Evolutionary conservation across 2,113 vertebrate genomes (phyloP).

Genomic region (Xiphophorus hellerii): DNA sequence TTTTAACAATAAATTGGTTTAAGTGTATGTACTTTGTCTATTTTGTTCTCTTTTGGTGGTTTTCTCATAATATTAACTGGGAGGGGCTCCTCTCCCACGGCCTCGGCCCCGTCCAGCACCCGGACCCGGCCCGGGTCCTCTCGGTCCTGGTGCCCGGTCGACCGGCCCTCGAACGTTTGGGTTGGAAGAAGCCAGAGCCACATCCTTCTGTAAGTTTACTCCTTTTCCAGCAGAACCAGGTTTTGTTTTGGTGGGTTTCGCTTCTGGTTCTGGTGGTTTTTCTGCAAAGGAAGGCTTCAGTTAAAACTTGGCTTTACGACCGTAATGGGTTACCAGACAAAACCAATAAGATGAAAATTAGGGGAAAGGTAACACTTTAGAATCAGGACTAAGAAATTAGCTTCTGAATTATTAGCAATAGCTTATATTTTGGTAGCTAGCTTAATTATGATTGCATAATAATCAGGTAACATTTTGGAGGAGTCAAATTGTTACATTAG

Average conservation of each 20-base stretch:
- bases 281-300: constrained; percentile 55
- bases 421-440: too few relatives aligned
- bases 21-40: neutral
- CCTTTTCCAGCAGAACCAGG: constrained; percentile 65
- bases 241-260: constrained; percentile 74
- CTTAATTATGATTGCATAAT: too few relatives aligned
- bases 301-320: neutral
- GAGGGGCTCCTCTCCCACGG: constrained; percentile 63
- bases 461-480: too few relatives aligned
- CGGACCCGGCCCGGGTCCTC: constrained; percentile 57
- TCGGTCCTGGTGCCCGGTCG: constrained; percentile 56
- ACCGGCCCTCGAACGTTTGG: constrained; percentile 62
- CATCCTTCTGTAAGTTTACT: constrained; percentile 72
- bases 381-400: too few relatives aligned
- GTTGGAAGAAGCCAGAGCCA: constrained; percentile 64
- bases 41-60: neutral
- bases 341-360: too few relatives aligned
- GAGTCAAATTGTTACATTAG: too few relatives aligned
- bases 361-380: too few relatives aligned
- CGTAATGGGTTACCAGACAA: neutral
- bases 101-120: constrained; percentile 49
- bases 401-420: too few relatives aligned
- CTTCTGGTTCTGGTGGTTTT: constrained; percentile 52
- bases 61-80: constrained; percentile 46
- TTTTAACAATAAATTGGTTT: neutral